Conservation (phyloP, 2,797 vertebrate species). For the Furcifer pardalis region DNA sequence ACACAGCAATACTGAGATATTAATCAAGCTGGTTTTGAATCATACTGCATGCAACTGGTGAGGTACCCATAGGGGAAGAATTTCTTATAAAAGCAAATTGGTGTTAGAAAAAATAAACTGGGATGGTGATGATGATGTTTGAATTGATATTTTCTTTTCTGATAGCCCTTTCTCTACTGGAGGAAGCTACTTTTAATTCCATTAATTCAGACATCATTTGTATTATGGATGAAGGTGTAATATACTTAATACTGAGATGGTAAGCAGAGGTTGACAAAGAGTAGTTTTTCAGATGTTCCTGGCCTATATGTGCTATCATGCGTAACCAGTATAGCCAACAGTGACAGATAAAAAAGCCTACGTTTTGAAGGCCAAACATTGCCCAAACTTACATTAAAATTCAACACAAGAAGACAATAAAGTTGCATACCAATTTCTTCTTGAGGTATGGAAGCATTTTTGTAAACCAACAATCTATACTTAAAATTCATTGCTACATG, state of each 20-base stretch:
- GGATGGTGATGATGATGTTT: background rate
- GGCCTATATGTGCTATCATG: background rate
- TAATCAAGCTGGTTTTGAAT: slow-evolving; percentile 35
- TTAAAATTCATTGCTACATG: background rate
- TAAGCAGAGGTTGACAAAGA: background rate
- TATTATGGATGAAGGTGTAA: background rate
- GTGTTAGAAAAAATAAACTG: background rate
- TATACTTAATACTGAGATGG: background rate
- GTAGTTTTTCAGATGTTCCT: background rate
- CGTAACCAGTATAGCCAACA: background rate
- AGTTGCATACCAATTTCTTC: fast-evolving
- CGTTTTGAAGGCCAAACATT: background rate
- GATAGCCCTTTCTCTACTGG: background rate
- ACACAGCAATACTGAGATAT: background rate
- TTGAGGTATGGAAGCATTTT: background rate
- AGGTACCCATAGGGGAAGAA: slow-evolving; percentile 1
- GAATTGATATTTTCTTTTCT: background rate
- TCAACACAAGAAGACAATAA: fast-evolving
- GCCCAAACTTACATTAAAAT: background rate
- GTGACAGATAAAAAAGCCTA: background rate
- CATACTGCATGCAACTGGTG: slow-evolving; percentile 40
- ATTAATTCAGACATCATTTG: background rate
- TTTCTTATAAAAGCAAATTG: background rate
- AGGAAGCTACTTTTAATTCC: background rate
- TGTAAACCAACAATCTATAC: background rate